These are phyloP conservation scores for Chrysogorgia sp. DNA, from an alignment of 92 coral and sea anemone species.

Conservation along the genomic window DNA sequence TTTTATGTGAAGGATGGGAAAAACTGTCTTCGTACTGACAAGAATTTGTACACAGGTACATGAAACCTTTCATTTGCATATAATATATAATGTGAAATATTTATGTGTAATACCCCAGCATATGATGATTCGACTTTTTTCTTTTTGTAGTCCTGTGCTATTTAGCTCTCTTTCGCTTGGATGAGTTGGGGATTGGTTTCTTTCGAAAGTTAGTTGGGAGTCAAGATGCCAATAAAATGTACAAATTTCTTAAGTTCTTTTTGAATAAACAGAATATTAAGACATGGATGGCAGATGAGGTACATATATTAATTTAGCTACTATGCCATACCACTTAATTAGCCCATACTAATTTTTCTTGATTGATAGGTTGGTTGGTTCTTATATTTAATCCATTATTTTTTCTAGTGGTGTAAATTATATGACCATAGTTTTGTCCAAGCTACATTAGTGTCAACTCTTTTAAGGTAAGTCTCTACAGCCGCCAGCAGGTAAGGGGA, in stretches of 20 bases:
- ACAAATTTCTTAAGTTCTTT: constrained; percentile 79
- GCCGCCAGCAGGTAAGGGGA: no score
- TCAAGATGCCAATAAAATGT: constrained; percentile 89
- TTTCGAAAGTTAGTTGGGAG: constrained; percentile 74
- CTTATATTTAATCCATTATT: constrained; percentile 6
- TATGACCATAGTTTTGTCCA: constrained; percentile 94
- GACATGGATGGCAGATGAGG: constrained; percentile 99
- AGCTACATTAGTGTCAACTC: constrained; percentile 76
- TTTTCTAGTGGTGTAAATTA: constrained; percentile 86
- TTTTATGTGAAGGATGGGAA: constrained; percentile 84
- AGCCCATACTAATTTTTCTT: background rate
- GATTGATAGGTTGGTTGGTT: background rate
- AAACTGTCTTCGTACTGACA: constrained; percentile 82
- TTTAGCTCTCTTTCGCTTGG: constrained; percentile 87
- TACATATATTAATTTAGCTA: background rate
- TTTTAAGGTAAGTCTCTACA: constrained; percentile 63
- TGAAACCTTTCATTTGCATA: no score
- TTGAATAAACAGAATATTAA: constrained; percentile 79
- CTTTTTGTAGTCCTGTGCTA: constrained; percentile 72
- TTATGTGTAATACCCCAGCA: no score
- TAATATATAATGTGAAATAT: no score
- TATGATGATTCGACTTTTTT: constrained; percentile 7
- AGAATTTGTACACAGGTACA: constrained; percentile 81
- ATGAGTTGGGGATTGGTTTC: constrained; percentile 85
- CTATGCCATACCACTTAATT: no score